phyloP scores from a whole-genome alignment of 2,888 invertebrate species.

The Amphipoea oculea region DNA sequence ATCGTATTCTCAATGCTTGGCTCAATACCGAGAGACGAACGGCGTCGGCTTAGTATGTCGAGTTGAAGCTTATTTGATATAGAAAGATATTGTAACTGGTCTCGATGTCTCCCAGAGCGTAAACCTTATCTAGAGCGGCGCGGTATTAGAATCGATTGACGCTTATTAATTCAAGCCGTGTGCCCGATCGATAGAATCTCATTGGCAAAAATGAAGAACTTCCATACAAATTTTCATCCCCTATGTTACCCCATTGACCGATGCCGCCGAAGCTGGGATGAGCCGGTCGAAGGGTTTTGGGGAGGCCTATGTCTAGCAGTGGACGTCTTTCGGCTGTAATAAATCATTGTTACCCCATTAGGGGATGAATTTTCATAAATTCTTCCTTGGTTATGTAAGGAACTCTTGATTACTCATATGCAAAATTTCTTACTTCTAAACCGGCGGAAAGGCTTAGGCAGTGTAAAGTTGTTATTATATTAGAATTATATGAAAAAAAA shows the following conservation, averaged over 20 bases:
- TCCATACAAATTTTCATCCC: not conserved
- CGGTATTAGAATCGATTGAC: not conserved
- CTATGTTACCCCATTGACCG: not conserved
- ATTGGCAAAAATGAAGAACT: not conserved
- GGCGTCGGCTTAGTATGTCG: not conserved
- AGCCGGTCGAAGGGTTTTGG: too few relatives aligned
- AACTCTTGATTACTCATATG: not conserved
- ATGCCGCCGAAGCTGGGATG: too few relatives aligned
- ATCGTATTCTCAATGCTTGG: too few relatives aligned
- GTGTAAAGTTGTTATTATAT: not conserved
- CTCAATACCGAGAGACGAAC: too few relatives aligned
- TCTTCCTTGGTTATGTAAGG: not conserved
- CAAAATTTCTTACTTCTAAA: not conserved
- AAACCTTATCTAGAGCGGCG: slow-evolving; percentile 17
- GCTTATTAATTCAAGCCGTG: not conserved
- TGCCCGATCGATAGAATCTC: not conserved
- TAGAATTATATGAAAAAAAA: not conserved
- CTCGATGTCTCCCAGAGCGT: slow-evolving; percentile 34
- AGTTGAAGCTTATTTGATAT: not conserved
- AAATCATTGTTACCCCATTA: not conserved
- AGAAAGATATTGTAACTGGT: slow-evolving; percentile 6
- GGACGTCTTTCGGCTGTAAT: too few relatives aligned
- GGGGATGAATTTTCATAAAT: not conserved
- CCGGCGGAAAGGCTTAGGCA: not conserved
- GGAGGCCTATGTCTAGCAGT: too few relatives aligned